These are phyloP conservation scores for Baccha elongata DNA, from an alignment of 2,888 invertebrate species.

Conservation along the genomic window DNA sequence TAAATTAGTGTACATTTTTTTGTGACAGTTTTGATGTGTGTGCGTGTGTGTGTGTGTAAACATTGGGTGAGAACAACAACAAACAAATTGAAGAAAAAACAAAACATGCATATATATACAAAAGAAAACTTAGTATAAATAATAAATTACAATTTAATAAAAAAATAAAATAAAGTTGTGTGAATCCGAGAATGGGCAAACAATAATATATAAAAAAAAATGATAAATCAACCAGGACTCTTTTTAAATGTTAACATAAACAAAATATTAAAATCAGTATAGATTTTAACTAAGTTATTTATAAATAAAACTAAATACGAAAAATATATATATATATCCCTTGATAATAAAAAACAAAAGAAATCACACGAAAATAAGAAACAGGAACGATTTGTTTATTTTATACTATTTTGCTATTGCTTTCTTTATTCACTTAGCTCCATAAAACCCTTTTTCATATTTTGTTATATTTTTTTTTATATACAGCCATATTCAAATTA, in stretches of 20 bases:
- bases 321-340: slow-evolving; percentile 72
- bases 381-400: slow-evolving; percentile 53
- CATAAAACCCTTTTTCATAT: too few species aligned
- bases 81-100: slow-evolving; percentile 33
- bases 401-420: slow-evolving; percentile 3
- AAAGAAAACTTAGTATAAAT: slow-evolving; percentile 64
- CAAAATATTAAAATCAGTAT: slow-evolving; percentile 77
- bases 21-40: slow-evolving; percentile 65
- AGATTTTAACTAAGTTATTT: slow-evolving; percentile 82
- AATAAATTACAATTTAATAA: slow-evolving; percentile 62
- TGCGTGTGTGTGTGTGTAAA: too few species aligned
- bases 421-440: background rate
- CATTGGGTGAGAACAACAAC: slow-evolving; percentile 51
- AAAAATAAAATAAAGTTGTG: slow-evolving; percentile 57
- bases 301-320: slow-evolving; percentile 81
- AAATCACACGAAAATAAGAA: slow-evolving; percentile 53
- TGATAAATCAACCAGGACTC: slow-evolving; percentile 66
- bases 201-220: slow-evolving; percentile 40
- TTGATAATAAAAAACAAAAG: slow-evolving; percentile 63
- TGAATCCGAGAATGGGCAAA: slow-evolving; percentile 69
- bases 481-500: too few species aligned
- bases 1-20: slow-evolving; percentile 70
- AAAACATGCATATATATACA: slow-evolving; percentile 43
- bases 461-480: background rate
- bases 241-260: slow-evolving; percentile 73